Conservation (phyloP, 1,140 invertebrate species). For the Formica selysi region DNA sequence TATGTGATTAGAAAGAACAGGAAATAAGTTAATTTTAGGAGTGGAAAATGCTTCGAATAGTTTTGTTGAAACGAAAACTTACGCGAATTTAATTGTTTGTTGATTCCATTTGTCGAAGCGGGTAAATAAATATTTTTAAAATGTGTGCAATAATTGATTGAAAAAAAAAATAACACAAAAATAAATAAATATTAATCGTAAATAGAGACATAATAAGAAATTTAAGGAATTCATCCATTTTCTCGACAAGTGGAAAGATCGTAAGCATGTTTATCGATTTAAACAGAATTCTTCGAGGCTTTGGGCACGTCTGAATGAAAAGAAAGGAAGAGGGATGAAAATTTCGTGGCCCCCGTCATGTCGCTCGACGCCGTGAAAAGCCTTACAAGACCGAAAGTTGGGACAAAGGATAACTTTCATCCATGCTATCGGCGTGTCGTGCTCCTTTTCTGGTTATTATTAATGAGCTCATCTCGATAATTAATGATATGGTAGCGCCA, state of each 20-base stretch:
- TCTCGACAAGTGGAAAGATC: constrained; percentile 64
- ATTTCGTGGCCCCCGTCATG: constrained; percentile 69
- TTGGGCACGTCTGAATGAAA: constrained; percentile 44
- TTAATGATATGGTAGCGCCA: constrained; percentile 71
- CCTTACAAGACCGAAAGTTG: constrained; percentile 73
- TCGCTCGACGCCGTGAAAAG: constrained; percentile 62
- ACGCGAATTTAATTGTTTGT: background rate
- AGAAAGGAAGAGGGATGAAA: constrained; percentile 70
- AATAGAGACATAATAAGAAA: constrained; percentile 41
- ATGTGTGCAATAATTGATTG: background rate
- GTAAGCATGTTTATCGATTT: constrained; percentile 62
- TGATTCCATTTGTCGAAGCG: background rate
- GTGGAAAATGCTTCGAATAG: constrained; percentile 50
- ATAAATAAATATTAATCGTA: background rate
- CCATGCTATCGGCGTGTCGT: constrained; percentile 52
- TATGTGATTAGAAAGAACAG: constrained; percentile 26
- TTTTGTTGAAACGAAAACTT: background rate
- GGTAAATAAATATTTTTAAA: background rate
- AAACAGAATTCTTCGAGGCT: constrained; percentile 40
- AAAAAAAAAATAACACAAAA: background rate
- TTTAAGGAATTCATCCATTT: constrained; percentile 65
- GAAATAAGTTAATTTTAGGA: constrained; percentile 68
- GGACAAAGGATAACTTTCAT: constrained; percentile 74
- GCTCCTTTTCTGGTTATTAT: constrained; percentile 74
- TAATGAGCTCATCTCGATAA: constrained; percentile 77